Percentiles rank a stretch among this genome's conserved stretches.
phyloP scores from a whole-genome alignment of 2,888 invertebrate genomes.

The Tiphia femorata region DNA sequence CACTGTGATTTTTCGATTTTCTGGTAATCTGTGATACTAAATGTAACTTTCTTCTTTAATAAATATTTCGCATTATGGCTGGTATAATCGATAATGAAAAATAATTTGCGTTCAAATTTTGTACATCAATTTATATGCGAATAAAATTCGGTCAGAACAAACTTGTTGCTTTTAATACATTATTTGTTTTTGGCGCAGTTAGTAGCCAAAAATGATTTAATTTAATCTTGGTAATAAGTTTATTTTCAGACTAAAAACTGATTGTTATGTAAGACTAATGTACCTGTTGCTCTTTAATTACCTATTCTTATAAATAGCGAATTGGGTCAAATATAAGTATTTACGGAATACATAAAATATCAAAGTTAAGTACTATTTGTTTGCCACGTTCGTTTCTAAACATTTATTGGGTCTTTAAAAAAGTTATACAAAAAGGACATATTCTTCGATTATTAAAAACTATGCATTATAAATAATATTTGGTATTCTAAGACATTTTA shows the following conservation, averaged over 20 bases:
- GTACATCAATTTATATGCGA: slow-evolving; percentile 45
- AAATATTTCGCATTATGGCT: slow-evolving; percentile 44
- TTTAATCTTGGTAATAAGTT: too few species aligned
- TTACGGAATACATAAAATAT: too few species aligned
- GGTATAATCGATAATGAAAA: slow-evolving; percentile 37
- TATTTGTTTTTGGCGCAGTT: too few species aligned
- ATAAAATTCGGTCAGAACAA: slow-evolving; percentile 40
- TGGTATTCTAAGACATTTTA: not conserved
- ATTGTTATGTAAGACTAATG: too few species aligned
- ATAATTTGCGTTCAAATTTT: slow-evolving; percentile 42
- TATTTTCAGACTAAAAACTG: too few species aligned
- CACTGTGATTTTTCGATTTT: slow-evolving; percentile 50
- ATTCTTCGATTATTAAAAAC: too few species aligned
- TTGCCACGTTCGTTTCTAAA: slow-evolving; percentile 1
- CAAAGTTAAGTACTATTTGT: too few species aligned
- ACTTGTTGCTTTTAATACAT: slow-evolving; percentile 21
- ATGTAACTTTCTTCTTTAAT: slow-evolving; percentile 43
- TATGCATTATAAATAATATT: slow-evolving; percentile 6
- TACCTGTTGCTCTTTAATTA: too few species aligned
- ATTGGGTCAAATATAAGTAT: too few species aligned
- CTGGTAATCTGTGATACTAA: slow-evolving; percentile 49
- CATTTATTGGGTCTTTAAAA: not conserved
- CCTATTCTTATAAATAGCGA: too few species aligned
- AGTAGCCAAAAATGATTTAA: too few species aligned
- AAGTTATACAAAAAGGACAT: not conserved